A percentile compares a stretch with the other conserved stretches of the same genome.
phyloP scores from a whole-genome alignment of 2,113 vertebrate genomes.

The Baryphthengus martii region DNA sequence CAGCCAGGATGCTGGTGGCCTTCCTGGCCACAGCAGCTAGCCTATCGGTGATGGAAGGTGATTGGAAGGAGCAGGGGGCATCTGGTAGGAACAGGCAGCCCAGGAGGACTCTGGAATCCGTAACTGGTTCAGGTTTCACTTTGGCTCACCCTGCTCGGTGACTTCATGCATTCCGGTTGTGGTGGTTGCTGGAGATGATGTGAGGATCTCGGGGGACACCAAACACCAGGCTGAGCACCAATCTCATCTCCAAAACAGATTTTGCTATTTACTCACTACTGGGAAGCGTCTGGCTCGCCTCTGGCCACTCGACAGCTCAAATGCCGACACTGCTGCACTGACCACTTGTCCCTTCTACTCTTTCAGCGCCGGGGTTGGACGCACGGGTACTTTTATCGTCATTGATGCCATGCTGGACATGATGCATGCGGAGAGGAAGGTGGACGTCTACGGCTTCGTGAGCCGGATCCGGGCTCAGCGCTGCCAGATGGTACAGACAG shows the following conservation, averaged over 20 bases:
- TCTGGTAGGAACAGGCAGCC: background rate
- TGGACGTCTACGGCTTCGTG: constrained; percentile 95
- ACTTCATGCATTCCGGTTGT: rapidly evolving
- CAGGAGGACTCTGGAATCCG: background rate
- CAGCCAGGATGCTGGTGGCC: background rate
- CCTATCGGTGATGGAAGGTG: background rate
- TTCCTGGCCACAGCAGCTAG: too few relatives aligned
- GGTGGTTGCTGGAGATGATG: background rate
- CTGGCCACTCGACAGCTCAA: background rate
- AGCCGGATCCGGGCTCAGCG: constrained; percentile 95
- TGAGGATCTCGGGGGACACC: rapidly evolving
- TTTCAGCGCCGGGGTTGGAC: constrained; percentile 90
- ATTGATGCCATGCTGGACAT: constrained; percentile 99
- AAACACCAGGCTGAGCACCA: background rate
- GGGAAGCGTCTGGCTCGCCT: rapidly evolving
- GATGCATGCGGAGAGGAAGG: constrained; percentile 93
- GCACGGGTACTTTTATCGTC: constrained; percentile 96
- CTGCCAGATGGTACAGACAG: constrained; percentile 99
- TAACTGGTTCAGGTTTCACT: background rate
- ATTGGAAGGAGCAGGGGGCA: background rate
- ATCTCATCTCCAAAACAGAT: background rate
- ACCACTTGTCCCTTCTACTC: background rate
- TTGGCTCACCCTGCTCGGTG: background rate
- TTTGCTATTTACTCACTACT: background rate
- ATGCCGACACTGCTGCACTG: background rate